Evolutionary conservation across 1,140 invertebrate genomes (phyloP), one percentile per base, ranked within the genome.

Genomic region (Nymphalis io): DNA sequence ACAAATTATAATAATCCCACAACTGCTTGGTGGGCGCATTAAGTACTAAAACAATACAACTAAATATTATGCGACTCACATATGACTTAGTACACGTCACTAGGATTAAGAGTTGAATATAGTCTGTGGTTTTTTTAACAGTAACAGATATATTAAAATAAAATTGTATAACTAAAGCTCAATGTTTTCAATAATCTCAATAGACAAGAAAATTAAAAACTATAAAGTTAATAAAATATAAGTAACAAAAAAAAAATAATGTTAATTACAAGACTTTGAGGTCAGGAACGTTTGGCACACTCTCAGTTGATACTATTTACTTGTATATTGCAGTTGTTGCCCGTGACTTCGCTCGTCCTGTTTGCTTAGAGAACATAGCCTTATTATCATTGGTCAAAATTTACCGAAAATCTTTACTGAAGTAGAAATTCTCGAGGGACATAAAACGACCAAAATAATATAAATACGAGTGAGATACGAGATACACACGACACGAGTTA

Each of bases 1-100:
- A 27, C 20, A 55, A 27, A 55, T 55, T 55, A 55, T 27, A 55
- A 27, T 51, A 55, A 55, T 33, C 51, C 51, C 51, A 53, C 51
- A 15, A 27, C 21, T 6, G 51, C 23, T 55, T 27, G 21, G 51
- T 55, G 51, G 51, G 51, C 23, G n/a, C 16, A 5, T 55, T 55
- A 55, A 55, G 51, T 55, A 55, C 51, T 55, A 55, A 27, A 53
- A 55, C n/a, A n/a, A n/a, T 8, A 23, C 20, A 20, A 51, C 20
- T 51, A 51, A 20, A 51, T 20, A 51, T 51, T 51, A 51, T 51
- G 46, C 46, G 20, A 55, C 20, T 55, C 51, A 53, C 16, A 27
- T 55, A 6, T 55, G 51, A 55, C 51, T 55, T 55, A 51, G 51
- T 55, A 15, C 23, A 15, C 23, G 23, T 55, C 23, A 55, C 51